Conservation (phyloP, 2,113 vertebrate species). For the Caretta caretta region DNA sequence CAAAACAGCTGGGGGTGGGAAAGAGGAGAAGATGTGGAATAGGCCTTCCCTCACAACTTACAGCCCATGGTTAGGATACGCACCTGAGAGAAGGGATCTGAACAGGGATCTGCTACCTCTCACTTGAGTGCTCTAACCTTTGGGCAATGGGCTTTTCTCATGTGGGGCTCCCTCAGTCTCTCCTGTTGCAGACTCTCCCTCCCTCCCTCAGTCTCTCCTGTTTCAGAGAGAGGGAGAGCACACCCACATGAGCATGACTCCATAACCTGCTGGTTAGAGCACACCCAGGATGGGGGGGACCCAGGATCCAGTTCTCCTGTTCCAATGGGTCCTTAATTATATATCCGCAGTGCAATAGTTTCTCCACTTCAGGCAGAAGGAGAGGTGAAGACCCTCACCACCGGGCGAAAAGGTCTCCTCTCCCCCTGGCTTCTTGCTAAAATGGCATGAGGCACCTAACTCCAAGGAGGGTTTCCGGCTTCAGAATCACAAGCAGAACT, state of each 20-base stretch:
- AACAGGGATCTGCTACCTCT: too few species aligned
- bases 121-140: too few species aligned
- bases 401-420: neutral
- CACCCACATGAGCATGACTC: neutral
- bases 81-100: too few species aligned
- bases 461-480: neutral
- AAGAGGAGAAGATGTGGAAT: too few species aligned
- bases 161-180: neutral
- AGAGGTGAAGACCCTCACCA: neutral
- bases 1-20: too few species aligned
- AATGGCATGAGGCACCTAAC: neutral
- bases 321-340: neutral
- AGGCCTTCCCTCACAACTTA: too few species aligned
- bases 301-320: neutral
- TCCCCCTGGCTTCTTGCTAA: neutral
- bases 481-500: neutral
- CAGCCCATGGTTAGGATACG: too few species aligned
- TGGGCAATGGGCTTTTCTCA: neutral
- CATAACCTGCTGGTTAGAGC: neutral
- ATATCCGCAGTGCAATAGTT: neutral
- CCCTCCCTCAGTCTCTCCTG: neutral
- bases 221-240: too few species aligned
- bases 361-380: neutral
- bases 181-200: too few species aligned
- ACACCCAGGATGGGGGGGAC: neutral